Base-by-base conservation (phyloP, 53 echinoderm and acorn worm species). In the Astropecten irregularis region DNA sequence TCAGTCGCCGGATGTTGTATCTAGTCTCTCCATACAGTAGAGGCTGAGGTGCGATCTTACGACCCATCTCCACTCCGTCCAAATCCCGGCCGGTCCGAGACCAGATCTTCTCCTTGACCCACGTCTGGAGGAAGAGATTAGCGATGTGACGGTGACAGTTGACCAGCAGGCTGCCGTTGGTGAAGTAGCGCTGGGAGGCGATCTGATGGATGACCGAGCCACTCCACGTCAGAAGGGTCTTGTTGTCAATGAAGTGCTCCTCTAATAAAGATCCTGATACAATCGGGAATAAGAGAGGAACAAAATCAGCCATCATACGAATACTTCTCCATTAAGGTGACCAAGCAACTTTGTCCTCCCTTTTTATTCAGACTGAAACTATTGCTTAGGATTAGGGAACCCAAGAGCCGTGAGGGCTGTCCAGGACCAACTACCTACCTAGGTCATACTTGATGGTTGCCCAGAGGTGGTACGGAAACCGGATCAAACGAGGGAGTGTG, bases 381-480 rank as follows among this genome's bases (percentile, higher is more conserved):
- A n/a, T n/a, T n/a, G n/a, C n/a, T n/a, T n/a, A n/a, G n/a, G 27
- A 39, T 19, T 19, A 0, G 31, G n/a, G 35, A 73, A 22, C 8
- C 10, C 33, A 49, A 32, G 23, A 30, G 34, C n/a, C n/a, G 34
- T 1, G 34, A 49, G 13, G 29, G 25, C 14, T 0, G 13, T 8
- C 13, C 46, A 44, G 37, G 21, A n/a, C n/a, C n/a, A 36, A 22
- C 34, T 34, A 51, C 84, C 71, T 68, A 97, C 94, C 99, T 26
- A 97, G 58, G 56, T 97, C 99, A 34, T 76, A 86, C 60, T 92
- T 97, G 90, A 97, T 90, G 58, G 90, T 90, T 59, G 92, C 86
- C 99, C 99, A 97, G 79, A 92, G 84, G 56, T 92, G 88, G 40
- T 97, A 90, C 0, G 99, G 99, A 76, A 97, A 97, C 69, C 94